These are phyloP conservation scores for Phocoena sinus DNA, from an alignment of 2,113 vertebrate species.

Conservation along the genomic window DNA sequence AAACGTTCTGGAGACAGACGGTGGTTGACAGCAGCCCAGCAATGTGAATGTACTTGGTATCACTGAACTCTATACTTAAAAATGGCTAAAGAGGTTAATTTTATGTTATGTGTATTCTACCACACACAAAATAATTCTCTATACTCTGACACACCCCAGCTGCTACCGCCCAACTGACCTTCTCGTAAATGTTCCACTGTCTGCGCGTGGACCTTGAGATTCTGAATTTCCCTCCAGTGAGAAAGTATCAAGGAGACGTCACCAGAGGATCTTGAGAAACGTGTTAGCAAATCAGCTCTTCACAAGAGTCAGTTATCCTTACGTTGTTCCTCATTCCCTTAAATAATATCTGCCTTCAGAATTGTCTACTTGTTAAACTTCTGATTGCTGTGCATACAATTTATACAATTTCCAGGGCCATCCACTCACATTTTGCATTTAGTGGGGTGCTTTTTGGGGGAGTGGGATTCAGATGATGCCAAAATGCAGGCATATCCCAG, in stretches of 20 bases:
- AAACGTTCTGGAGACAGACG: background rate
- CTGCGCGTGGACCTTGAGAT: background rate
- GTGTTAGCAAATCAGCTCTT: background rate
- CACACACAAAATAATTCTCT: background rate
- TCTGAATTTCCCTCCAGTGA: background rate
- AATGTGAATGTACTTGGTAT: background rate
- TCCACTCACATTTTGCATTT: background rate
- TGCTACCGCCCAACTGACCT: background rate
- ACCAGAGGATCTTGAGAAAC: background rate
- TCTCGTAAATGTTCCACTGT: background rate
- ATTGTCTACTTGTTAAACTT: background rate
- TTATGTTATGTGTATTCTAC: background rate
- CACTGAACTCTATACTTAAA: background rate
- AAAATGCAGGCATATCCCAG: background rate
- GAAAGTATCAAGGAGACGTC: background rate
- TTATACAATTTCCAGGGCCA: background rate
- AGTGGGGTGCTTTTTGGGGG: too few relatives aligned
- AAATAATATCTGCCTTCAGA: background rate
- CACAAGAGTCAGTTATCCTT: fast-evolving
- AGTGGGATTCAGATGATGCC: background rate
- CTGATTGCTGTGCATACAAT: background rate
- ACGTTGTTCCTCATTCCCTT: background rate
- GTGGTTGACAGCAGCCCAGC: background rate
- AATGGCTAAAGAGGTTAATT: background rate
- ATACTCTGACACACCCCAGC: background rate